Base-by-base conservation (phyloP, 2,797 vertebrate species). In the Linurgus olivaceus region DNA sequence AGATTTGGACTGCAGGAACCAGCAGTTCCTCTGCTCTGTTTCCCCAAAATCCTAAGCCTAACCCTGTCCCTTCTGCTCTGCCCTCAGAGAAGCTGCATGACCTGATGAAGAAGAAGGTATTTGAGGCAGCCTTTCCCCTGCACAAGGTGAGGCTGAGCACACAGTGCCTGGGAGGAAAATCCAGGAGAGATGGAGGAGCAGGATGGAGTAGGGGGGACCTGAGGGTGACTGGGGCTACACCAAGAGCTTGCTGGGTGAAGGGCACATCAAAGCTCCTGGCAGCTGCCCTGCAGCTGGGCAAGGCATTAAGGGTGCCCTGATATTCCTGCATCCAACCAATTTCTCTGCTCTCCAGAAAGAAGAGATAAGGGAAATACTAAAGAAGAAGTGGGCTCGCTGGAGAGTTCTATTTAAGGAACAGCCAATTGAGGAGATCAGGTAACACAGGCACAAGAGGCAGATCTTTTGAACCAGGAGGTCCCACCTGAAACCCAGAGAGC, bases 371-470 rank as follows among this genome's bases (percentile, higher is more conserved):
- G 31, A 45, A 31, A 72, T 75, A 37, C 86, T 96, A 58, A 98
- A 96, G 78, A 42, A 96, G 83, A 97, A 57, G 5, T 99, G 99
- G 99, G 98, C 99, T 59, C 98, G 94, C 85, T 99, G 99, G 98
- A 97, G 98, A 31, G 97, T 97, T 68, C 78, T 98, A 88, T 96
- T 98, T 91, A 89, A 90, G 48, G 25, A 59, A 35, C 99, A 99
- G 97, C 99, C 99, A 2, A 98, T 99, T 66, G 97, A 95, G 48
- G 89, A 97, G 14, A 98, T 99, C 98, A 99, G 99, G 99, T 99
- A 98, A 96, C 11, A 4, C 6, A 2, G 23, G 61, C 83, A 58
- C 37, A 38, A 18, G 59, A 42, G 66, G 37, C 55, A 26, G n/a
- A 9, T 8, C 44, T 66, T 26, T 7, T 45, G 5, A 16, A 52